Percentiles rank a stretch among this genome's conserved stretches.
Evolutionary conservation across 2,888 invertebrate species (phyloP).

Genomic region (Chloromyia formosa): DNA sequence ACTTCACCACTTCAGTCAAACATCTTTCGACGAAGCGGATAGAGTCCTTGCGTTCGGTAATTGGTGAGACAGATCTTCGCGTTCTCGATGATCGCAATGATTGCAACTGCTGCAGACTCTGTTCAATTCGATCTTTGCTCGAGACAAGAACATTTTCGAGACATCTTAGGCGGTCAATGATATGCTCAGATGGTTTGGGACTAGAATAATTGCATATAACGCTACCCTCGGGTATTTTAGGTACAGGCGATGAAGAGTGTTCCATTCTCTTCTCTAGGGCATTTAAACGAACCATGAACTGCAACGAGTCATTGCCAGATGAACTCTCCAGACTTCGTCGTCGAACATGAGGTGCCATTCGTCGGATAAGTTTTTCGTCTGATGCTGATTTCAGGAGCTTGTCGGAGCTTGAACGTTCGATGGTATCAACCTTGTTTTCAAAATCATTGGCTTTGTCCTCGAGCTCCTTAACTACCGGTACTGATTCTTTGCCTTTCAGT

Average conservation of each 20-base stretch:
- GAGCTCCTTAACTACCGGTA: conserved; percentile 82
- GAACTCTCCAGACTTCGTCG: conserved; percentile 82
- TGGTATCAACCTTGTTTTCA: conserved; percentile 77
- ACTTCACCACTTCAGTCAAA: conserved; percentile 70
- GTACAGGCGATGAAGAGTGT: conserved; percentile 63
- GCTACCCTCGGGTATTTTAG: conserved; percentile 54
- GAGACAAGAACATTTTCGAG: conserved; percentile 71
- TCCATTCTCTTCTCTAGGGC: conserved; percentile 81
- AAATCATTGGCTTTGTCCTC: conserved; percentile 85
- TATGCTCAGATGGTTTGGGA: conserved; percentile 67
- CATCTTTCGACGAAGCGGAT: conserved; percentile 72
- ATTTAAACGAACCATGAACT: conserved; percentile 78
- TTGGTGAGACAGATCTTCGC: conserved; percentile 72
- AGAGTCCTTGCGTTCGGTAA: conserved; percentile 72
- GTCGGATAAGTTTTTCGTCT: conserved; percentile 65
- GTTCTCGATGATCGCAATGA: conserved; percentile 70
- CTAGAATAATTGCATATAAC: conserved; percentile 56
- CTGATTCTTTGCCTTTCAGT: conserved; percentile 82
- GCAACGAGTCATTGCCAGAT: conserved; percentile 81
- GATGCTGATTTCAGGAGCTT: conserved; percentile 10
- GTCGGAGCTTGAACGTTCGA: conserved; percentile 65
- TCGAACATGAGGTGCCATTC: conserved; percentile 65
- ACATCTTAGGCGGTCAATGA: conserved; percentile 69
- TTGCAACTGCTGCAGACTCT: conserved; percentile 73
- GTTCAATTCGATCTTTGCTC: conserved; percentile 74